A percentile compares a stretch with the other conserved stretches of the same genome.
phyloP scores from a whole-genome alignment of 2,888 invertebrate genomes.

The Pherbina coryleti region DNA sequence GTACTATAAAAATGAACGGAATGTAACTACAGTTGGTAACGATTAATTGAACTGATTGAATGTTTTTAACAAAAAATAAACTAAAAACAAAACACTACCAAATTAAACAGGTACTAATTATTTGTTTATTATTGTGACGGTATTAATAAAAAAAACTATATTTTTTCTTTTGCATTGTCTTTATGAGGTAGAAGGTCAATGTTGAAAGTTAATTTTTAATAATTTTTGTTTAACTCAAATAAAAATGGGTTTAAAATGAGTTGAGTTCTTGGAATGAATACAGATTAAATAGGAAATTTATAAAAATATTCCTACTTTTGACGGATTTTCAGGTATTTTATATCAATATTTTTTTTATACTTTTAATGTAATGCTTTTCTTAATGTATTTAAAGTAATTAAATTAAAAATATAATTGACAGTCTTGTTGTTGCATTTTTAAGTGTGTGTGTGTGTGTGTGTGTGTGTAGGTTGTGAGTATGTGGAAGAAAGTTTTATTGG shows the following conservation, averaged over 20 bases:
- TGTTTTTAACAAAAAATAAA: neutral
- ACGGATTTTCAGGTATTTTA: neutral
- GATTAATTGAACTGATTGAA: neutral
- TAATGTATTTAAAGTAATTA: constrained; percentile 2
- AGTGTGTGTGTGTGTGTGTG: constrained; percentile 51
- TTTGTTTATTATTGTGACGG: constrained; percentile 11
- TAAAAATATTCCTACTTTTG: neutral
- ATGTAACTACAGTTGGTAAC: constrained; percentile 1
- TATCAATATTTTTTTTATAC: neutral
- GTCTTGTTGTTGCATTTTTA: constrained; percentile 69
- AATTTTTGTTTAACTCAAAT: neutral
- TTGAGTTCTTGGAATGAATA: neutral
- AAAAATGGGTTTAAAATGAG: neutral
- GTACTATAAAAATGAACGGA: neutral
- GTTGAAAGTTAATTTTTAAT: neutral
- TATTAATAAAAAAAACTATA: neutral
- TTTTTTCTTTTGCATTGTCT: neutral
- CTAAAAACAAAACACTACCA: neutral
- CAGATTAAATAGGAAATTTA: neutral
- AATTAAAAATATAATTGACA: constrained; percentile 59
- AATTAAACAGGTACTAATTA: constrained; percentile 26
- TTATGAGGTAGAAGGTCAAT: neutral
- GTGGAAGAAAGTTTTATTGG: neutral
- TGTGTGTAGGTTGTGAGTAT: constrained; percentile 13
- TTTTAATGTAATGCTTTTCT: neutral